Evolutionary conservation across 1,140 invertebrate genomes (phyloP).

Genomic region (Spodoptera litura): DNA sequence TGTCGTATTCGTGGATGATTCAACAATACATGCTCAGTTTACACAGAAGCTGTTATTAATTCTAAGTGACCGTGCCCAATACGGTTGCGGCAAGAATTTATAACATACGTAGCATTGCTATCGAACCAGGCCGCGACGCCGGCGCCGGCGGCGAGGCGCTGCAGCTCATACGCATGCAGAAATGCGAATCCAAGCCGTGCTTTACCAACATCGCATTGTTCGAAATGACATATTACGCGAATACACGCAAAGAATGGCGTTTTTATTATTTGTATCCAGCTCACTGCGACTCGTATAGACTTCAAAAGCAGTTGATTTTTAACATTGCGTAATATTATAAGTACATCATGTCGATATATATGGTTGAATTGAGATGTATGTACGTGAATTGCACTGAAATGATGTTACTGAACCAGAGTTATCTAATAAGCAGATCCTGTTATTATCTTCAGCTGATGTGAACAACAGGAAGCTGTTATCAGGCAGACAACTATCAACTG

Average conservation of each 20-base stretch:
- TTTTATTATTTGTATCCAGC: neutral
- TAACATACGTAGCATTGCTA: slow-evolving; percentile 40
- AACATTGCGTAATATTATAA: neutral
- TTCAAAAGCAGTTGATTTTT: slow-evolving; percentile 18
- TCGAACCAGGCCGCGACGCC: slow-evolving; percentile 28
- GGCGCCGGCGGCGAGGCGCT: slow-evolving; percentile 7
- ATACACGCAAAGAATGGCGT: neutral
- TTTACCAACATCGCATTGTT: slow-evolving; percentile 19
- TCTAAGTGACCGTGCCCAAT: slow-evolving; percentile 16
- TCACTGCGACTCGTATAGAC: neutral
- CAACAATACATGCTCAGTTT: slow-evolving; percentile 41
- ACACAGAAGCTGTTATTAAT: slow-evolving; percentile 41
- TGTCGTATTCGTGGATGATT: slow-evolving; percentile 46
- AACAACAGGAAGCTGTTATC: slow-evolving; percentile 38
- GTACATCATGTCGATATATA: neutral
- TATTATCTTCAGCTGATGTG: slow-evolving; percentile 13
- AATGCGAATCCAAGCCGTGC: slow-evolving; percentile 35
- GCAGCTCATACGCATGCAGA: slow-evolving; percentile 43
- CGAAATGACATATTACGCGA: slow-evolving; percentile 20
- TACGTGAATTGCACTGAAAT: slow-evolving; percentile 11
- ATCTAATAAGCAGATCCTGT: slow-evolving; percentile 33
- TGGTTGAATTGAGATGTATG: neutral
- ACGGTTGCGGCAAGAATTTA: slow-evolving; percentile 40
- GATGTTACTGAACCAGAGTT: slow-evolving; percentile 16
- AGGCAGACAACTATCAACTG: slow-evolving; percentile 25